Percentiles rank a stretch among this genome's conserved stretches.
Conservation (phyloP, 2,888 invertebrate genomes). For the Zootermopsis nevadensis region DNA sequence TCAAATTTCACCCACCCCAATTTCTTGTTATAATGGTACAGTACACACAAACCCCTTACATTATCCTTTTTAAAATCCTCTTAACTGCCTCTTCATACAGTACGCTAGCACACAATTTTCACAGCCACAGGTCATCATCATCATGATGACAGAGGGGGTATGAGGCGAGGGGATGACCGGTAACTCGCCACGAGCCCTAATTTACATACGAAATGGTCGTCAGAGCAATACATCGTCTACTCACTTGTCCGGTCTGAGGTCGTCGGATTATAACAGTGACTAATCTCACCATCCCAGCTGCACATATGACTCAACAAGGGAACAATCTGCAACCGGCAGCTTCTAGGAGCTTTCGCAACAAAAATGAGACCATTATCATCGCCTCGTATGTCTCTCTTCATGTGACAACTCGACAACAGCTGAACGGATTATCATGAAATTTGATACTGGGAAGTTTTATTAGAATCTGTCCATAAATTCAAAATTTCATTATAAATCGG, state of each 20-base stretch:
- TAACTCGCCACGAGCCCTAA: constrained; percentile 22
- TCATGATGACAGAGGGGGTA: neutral
- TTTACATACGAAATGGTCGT: constrained; percentile 32
- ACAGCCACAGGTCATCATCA: constrained; percentile 24
- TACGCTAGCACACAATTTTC: neutral
- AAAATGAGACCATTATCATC: no score
- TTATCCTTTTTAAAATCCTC: constrained; percentile 24
- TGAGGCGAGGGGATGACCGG: constrained; percentile 18
- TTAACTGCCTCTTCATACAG: constrained; percentile 20
- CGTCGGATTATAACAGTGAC: constrained; percentile 8
- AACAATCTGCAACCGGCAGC: no score
- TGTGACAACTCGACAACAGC: no score
- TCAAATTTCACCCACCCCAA: constrained; percentile 6
- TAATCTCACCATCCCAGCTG: neutral
- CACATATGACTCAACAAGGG: neutral
- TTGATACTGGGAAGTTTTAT: no score
- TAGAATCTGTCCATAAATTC: no score
- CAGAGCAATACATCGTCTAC: neutral
- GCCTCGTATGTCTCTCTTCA: no score
- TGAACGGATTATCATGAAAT: no score
- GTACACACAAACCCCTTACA: constrained; percentile 11
- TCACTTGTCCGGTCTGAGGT: neutral
- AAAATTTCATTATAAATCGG: no score
- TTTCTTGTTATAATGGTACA: neutral
- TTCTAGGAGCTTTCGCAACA: no score